phyloP scores from a whole-genome alignment of 2,113 vertebrate species.

The Nothobranchius furzeri region DNA sequence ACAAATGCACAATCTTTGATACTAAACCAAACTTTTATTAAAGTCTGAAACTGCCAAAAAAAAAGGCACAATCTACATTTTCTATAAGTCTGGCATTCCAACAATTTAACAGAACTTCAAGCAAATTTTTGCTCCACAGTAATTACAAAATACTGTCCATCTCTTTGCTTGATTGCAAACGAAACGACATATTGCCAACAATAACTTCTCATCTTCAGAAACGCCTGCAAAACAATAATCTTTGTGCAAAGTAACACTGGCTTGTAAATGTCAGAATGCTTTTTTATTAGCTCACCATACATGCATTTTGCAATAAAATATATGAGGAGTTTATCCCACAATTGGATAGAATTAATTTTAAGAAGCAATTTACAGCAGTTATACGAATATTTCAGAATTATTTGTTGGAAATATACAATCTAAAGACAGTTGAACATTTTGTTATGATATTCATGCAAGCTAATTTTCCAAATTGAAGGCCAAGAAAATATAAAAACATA shows the following conservation, averaged over 20 bases:
- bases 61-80: neutral
- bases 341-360: too few relatives aligned
- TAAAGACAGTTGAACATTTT: too few relatives aligned
- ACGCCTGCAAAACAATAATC: too few relatives aligned
- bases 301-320: neutral
- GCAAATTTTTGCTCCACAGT: neutral
- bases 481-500: slow-evolving; percentile 32
- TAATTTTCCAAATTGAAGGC: slow-evolving; percentile 18
- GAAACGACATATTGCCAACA: too few relatives aligned
- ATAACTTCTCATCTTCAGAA: neutral
- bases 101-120: too few relatives aligned
- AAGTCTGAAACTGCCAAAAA: too few relatives aligned
- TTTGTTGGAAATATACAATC: too few relatives aligned
- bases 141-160: too few relatives aligned
- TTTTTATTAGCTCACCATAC: neutral
- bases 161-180: too few relatives aligned
- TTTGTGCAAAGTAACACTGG: too few relatives aligned
- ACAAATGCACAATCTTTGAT: slow-evolving; percentile 10
- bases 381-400: neutral
- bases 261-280: neutral
- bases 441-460: too few relatives aligned
- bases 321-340: neutral
- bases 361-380: neutral
- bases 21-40: slow-evolving; percentile 1
- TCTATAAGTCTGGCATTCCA: neutral